These are phyloP conservation scores for Zaprionus bogoriensis DNA, from an alignment of 2,888 invertebrate species.

Conservation along the genomic window DNA sequence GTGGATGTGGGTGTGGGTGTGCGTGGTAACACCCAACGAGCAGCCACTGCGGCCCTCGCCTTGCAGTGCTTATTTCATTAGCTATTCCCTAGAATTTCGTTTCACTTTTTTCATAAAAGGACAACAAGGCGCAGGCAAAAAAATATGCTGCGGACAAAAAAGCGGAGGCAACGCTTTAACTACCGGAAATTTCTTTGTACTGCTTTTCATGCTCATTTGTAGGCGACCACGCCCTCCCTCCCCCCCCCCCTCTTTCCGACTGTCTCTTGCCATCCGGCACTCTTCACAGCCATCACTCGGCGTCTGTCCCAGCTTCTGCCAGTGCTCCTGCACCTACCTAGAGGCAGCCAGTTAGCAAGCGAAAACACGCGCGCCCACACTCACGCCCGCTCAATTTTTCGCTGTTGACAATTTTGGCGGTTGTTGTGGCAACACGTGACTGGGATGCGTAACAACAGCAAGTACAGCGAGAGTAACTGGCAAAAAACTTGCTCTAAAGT, in stretches of 20 bases:
- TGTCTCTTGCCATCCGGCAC: too few relatives aligned
- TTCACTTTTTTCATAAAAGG: slow-evolving; percentile 23
- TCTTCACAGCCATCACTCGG: too few relatives aligned
- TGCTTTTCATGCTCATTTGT: slow-evolving; percentile 69
- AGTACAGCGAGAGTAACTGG: slow-evolving; percentile 5
- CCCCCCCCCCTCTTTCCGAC: not conserved
- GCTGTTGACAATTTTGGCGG: slow-evolving; percentile 78
- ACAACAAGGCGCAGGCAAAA: slow-evolving; percentile 28
- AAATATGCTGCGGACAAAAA: slow-evolving; percentile 58
- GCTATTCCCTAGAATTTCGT: slow-evolving; percentile 65
- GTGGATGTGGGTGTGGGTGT: slow-evolving; percentile 3
- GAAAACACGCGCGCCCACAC: slow-evolving; percentile 51
- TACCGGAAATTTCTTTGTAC: slow-evolving; percentile 78
- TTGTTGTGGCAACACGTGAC: slow-evolving; percentile 76
- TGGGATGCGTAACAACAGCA: slow-evolving; percentile 65
- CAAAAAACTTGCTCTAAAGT: slow-evolving; percentile 41
- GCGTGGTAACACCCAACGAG: too few relatives aligned
- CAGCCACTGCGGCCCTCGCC: slow-evolving; percentile 24
- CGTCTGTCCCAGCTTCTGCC: too few relatives aligned
- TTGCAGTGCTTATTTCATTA: slow-evolving; percentile 72
- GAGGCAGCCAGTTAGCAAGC: slow-evolving; percentile 15
- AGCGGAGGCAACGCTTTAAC: slow-evolving; percentile 66
- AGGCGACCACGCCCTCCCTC: slow-evolving; percentile 41
- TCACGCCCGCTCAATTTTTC: slow-evolving; percentile 77
- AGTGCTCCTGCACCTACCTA: not conserved